Evolutionary conservation across 2,888 invertebrate species (phyloP).

Genomic region (Acleris laterana): DNA sequence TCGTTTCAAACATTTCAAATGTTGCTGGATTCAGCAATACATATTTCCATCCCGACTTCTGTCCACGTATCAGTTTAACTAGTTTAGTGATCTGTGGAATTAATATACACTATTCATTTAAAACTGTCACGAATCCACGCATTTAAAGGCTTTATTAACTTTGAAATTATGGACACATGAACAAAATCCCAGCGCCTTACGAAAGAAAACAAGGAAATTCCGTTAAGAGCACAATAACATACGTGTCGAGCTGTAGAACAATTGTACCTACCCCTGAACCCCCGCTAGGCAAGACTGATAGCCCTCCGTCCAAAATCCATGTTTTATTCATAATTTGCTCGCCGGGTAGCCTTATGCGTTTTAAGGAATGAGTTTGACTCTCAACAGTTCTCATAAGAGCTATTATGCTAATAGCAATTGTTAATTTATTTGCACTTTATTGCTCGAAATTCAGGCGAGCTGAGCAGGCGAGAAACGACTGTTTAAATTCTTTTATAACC

Average conservation of each 20-base stretch:
- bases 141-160: constrained; percentile 1
- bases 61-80: neutral
- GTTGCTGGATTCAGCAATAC: neutral
- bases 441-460: constrained; percentile 10
- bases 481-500: constrained; percentile 16
- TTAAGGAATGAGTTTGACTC: constrained; percentile 44
- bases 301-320: constrained; percentile 47
- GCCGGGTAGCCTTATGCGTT: constrained; percentile 38
- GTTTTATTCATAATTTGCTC: constrained; percentile 58
- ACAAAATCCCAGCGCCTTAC: constrained; percentile 27
- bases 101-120: neutral
- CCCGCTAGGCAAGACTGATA: constrained; percentile 52
- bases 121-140: constrained; percentile 1
- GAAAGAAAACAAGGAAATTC: constrained; percentile 39
- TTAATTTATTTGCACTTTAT: constrained; percentile 33
- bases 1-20: constrained; percentile 2
- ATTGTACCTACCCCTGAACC: constrained; percentile 19
- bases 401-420: constrained; percentile 31
- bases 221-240: constrained; percentile 49
- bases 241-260: constrained; percentile 46
- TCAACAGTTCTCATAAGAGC: constrained; percentile 35
- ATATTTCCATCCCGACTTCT: neutral
- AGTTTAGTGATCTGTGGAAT: neutral
- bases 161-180: constrained; percentile 17
- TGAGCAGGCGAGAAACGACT: constrained; percentile 3